A percentile compares a stretch with the other conserved stretches of the same genome.
phyloP scores from a whole-genome alignment of 2,888 invertebrate species.

The Drosophila melanosoma region DNA sequence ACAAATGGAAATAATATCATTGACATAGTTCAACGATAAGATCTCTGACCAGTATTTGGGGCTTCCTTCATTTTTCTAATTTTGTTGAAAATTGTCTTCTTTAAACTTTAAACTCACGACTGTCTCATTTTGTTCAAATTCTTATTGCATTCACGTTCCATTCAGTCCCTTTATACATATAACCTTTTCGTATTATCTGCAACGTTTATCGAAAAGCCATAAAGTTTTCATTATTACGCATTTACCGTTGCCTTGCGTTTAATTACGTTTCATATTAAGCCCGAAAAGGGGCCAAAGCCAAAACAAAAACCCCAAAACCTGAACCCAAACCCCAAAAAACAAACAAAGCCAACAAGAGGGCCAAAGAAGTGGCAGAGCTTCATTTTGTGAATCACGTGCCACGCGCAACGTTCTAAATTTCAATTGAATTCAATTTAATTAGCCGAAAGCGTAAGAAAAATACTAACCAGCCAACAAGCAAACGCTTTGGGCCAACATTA shows the following conservation, averaged over 20 bases:
- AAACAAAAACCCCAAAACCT: slow-evolving; percentile 13
- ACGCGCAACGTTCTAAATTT: slow-evolving; percentile 78
- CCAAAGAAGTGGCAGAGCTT: slow-evolving; percentile 40
- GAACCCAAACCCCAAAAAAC: neutral
- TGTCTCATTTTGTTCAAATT: slow-evolving; percentile 32
- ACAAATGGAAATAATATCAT: slow-evolving; percentile 33
- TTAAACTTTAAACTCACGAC: slow-evolving; percentile 37
- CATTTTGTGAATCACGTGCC: slow-evolving; percentile 69
- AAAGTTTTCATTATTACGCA: slow-evolving; percentile 79
- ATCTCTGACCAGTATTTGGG: slow-evolving; percentile 15
- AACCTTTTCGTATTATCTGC: slow-evolving; percentile 53
- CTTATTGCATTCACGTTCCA: slow-evolving; percentile 49
- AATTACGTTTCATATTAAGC: slow-evolving; percentile 72
- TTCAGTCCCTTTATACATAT: slow-evolving; percentile 18
- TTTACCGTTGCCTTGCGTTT: slow-evolving; percentile 74
- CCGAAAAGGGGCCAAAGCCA: slow-evolving; percentile 60
- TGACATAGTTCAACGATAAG: slow-evolving; percentile 22
- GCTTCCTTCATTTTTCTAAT: neutral
- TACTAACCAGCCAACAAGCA: slow-evolving; percentile 22
- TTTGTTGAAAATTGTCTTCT: slow-evolving; percentile 13
- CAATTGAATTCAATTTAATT: slow-evolving; percentile 81
- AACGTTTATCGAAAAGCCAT: slow-evolving; percentile 77
- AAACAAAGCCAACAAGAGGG: slow-evolving; percentile 33
- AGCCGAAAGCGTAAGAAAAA: slow-evolving; percentile 76
- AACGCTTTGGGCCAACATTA: slow-evolving; percentile 48